Percentiles rank a stretch among this genome's conserved stretches.
These are phyloP conservation scores for Shinisaurus crocodilurus DNA, from an alignment of 2,113 vertebrate genomes.

Conservation along the genomic window DNA sequence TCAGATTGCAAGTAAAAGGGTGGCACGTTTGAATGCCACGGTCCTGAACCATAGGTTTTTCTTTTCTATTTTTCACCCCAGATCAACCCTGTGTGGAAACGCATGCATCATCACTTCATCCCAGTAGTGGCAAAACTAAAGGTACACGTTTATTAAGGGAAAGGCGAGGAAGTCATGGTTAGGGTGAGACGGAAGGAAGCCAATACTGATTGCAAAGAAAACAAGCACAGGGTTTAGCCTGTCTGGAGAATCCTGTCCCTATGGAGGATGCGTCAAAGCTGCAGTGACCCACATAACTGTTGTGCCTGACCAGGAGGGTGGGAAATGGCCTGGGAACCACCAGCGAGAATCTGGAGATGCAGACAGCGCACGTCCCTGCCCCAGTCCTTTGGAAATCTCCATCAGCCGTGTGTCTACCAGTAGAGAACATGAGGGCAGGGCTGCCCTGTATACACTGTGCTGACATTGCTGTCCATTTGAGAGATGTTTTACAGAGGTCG, in stretches of 20 bases:
- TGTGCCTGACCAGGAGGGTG: background rate
- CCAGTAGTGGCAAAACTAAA: background rate
- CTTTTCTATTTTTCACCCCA: background rate
- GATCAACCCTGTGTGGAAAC: background rate
- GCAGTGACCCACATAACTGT: background rate
- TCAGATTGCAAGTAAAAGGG: background rate
- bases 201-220: background rate
- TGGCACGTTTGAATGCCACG: background rate
- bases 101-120: background rate
- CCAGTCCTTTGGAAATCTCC: background rate
- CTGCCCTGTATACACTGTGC: background rate
- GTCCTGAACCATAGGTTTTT: background rate
- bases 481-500: no score
- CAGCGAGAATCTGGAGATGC: background rate
- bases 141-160: background rate
- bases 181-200: conserved; percentile 1
- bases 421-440: background rate
- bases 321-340: background rate
- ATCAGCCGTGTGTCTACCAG: background rate
- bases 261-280: background rate
- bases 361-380: background rate
- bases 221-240: conserved; percentile 1
- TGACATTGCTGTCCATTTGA: no score
- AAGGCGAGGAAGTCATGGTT: background rate
- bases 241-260: background rate